Base-by-base conservation (phyloP, 2,797 vertebrate genomes). In the Oreonectes daqikongensis region DNA sequence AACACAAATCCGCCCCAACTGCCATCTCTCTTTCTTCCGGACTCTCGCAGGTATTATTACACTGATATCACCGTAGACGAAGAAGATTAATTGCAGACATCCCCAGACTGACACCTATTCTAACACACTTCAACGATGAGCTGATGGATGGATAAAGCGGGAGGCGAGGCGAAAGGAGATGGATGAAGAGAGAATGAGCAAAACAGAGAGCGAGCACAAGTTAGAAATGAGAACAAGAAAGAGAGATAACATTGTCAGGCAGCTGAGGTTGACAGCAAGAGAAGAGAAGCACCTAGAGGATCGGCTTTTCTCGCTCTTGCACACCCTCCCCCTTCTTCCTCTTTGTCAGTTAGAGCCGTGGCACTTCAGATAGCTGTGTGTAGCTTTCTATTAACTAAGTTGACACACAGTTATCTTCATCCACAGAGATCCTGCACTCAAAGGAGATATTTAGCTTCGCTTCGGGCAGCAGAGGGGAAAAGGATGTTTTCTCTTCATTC, bases 1-100 rank as follows among this genome's bases (percentile, higher is more conserved):
- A 97, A 97, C 95, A 95, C 95, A 97, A 98, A 95, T 97, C 97
- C 94, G 90, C 95, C 94, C 95, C 90, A 96, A 96, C 94, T 94
- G 95, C 93, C 94, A 94, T 94, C 94, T 93, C 94, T 95, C 95
- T 96, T 94, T 97, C 94, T 95, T 94, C 92, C 91, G 94, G 94
- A 96, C 94, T 96, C 95, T 88, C 91, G 94, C 94, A 97, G 96
- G 96, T 96, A 97, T 98, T 97, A 97, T 94, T 92, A 93, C 91
- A 90, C 92, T 50, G 87, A 72, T 80, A 74, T 80, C 82, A 80
- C 72, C 66, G 38, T 89, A 69, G 88, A 91, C 90, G 90, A 86
- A 89, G 93, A 95, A 99, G 96, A 98, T 99, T 98, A 97, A 99
- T 98, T 96, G 95, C 94, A 93, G 94, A 84, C 83, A 94, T 94